Conservation (phyloP, 2,888 invertebrate genomes). For the Chrysodeixis includens region DNA sequence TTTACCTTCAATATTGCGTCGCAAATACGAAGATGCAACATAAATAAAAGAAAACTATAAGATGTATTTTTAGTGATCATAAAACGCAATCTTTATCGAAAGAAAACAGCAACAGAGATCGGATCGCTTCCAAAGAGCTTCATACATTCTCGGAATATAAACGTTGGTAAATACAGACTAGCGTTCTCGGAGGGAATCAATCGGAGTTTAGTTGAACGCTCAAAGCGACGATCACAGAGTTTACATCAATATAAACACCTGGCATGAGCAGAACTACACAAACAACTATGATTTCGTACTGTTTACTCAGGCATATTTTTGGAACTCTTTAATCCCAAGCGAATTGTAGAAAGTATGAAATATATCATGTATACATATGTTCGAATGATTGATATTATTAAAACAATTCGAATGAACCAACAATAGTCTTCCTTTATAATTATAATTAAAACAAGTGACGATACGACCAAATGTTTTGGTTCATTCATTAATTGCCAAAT, state of each 20-base stretch:
- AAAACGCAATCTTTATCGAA: neutral
- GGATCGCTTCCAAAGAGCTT: neutral
- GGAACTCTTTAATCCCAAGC: neutral
- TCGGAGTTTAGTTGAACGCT: slow-evolving; percentile 29
- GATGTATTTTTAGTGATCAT: neutral
- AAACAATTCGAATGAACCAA: no score
- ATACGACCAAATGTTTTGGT: neutral
- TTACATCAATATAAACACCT: slow-evolving; percentile 30
- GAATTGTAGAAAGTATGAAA: no score
- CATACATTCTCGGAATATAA: neutral
- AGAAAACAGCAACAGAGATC: neutral
- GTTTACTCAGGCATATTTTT: neutral
- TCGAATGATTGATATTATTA: no score
- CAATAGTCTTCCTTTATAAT: neutral
- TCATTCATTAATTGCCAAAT: neutral
- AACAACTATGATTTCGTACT: slow-evolving; percentile 12
- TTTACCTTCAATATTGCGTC: neutral
- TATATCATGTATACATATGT: no score
- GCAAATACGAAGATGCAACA: neutral
- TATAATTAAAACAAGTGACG: neutral
- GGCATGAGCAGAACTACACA: slow-evolving; percentile 10
- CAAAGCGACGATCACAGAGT: slow-evolving; percentile 31
- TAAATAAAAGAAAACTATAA: neutral
- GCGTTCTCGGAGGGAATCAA: slow-evolving; percentile 21
- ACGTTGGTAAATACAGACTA: neutral